Percentiles rank a stretch among this genome's conserved stretches.
These are phyloP conservation scores for Garrulus glandarius DNA, from an alignment of 2,797 vertebrate species.

Conservation along the genomic window DNA sequence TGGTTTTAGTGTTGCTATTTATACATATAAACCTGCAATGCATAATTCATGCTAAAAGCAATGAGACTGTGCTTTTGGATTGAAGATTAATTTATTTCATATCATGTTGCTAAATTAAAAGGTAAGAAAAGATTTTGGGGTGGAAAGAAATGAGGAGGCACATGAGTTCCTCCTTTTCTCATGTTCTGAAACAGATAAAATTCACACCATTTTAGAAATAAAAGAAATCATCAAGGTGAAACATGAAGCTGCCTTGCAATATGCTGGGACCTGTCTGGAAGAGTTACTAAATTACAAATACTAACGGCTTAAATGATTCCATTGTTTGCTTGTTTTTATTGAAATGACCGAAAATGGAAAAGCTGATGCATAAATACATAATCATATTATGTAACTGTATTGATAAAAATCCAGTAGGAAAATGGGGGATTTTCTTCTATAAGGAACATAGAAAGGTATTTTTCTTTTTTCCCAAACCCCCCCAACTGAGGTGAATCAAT, in stretches of 20 bases:
- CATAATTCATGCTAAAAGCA: not conserved
- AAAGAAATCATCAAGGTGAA: not conserved
- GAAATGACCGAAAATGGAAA: not conserved
- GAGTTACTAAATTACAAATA: not conserved
- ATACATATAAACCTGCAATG: not conserved
- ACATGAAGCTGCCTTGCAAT: constrained; percentile 9
- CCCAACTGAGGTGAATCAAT: not conserved
- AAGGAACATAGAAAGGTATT: not conserved
- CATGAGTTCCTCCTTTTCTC: not conserved
- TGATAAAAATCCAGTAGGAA: not conserved
- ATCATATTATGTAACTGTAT: not conserved
- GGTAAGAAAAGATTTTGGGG: not conserved
- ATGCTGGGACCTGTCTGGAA: constrained; percentile 9
- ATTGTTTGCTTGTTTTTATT: not conserved
- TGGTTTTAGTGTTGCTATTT: constrained; percentile 5
- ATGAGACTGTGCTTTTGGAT: not conserved
- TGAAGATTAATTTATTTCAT: not conserved
- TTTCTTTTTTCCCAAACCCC: not conserved
- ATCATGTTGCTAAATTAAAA: not conserved
- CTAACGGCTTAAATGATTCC: not conserved
- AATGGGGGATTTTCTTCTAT: not conserved
- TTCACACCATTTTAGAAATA: not conserved
- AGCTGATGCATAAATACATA: not conserved
- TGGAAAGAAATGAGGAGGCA: not conserved
- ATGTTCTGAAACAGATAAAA: constrained; percentile 3